phyloP scores from a whole-genome alignment of 2,113 vertebrate species.

The Egretta garzetta region DNA sequence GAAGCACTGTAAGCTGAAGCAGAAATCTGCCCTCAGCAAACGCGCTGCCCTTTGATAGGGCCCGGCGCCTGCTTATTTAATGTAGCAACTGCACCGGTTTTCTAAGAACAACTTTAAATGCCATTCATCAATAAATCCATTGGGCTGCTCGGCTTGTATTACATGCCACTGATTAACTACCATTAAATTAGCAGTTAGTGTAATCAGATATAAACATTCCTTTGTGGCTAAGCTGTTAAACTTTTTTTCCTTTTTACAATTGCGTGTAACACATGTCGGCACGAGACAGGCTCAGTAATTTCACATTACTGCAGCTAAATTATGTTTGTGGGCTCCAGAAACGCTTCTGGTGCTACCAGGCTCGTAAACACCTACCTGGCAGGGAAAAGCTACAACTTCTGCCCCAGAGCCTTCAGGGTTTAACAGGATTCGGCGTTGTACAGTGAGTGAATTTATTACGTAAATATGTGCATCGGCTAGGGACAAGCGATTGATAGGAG shows the following conservation, averaged over 20 bases:
- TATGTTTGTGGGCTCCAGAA: conserved; percentile 74
- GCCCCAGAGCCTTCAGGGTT: conserved; percentile 1
- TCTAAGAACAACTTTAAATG: conserved; percentile 43
- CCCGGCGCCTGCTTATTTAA: conserved; percentile 2
- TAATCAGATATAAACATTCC: conserved; percentile 76
- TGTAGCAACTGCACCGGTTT: neutral
- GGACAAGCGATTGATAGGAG: neutral
- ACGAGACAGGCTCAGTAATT: conserved; percentile 62
- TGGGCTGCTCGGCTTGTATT: conserved; percentile 54
- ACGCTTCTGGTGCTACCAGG: conserved; percentile 68
- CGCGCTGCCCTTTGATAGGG: neutral
- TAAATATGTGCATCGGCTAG: neutral
- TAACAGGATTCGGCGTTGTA: neutral
- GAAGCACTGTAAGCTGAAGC: neutral
- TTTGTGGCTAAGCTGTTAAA: conserved; percentile 74
- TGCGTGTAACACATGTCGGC: conserved; percentile 60
- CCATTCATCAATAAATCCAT: conserved; percentile 63
- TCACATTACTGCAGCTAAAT: conserved; percentile 69
- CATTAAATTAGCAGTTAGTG: conserved; percentile 74
- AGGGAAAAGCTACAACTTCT: conserved; percentile 54
- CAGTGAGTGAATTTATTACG: conserved; percentile 20
- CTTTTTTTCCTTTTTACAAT: conserved; percentile 61
- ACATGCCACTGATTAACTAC: conserved; percentile 70
- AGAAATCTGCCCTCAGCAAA: neutral
- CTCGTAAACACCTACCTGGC: conserved; percentile 73